Base-by-base conservation (phyloP, 1,140 invertebrate genomes). In the Scaptodrosophila lebanonensis region DNA sequence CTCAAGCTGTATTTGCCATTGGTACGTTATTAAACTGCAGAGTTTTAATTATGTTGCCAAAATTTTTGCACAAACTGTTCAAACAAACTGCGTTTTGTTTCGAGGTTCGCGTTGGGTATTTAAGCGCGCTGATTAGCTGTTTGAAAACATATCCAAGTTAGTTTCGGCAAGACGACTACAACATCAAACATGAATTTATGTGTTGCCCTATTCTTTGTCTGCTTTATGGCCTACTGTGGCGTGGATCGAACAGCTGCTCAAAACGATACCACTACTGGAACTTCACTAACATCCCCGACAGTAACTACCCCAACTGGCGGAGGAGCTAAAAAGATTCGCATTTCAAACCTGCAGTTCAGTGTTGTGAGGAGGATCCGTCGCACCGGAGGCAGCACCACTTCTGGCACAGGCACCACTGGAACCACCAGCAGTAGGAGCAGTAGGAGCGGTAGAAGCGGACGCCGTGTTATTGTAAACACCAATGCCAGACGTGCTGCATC, bases 41-140 rank as follows among this genome's bases (percentile, higher is more conserved):
- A 33, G 20, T 9, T 39, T 22, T 49, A 43, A 50, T 27, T 36
- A 30, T 50, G 27, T 44, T 9, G 12, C 9, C 22, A 49, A 30
- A 54, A 48, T 67, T 67, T 18, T 18, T 27, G 5, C 13, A 7
- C 64, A 60, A 67, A 67, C 65, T 67, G 65, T 67, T 39, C 33
- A 67, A 67, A 67, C 13, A 67, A 54, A 8, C 17, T 8, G 6
- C 9, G 17, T 15, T n/a, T 2, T 15, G 11, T 3, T 15, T 8
- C 4, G 5, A 9, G 6, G 15, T 38, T 38, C 15, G 7, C 20
- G 32, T 11, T 20, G 44, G 49, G 47, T 66, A 66, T 39, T 66
- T 66, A 67, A 66, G 39, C 33, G n/a, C 40, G 30, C 4, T n/a
- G 29, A 2, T 16, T 17, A 38, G 11, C 32, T 15, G 12, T 11